These are phyloP conservation scores for Hesperia comma DNA, from an alignment of 2,888 invertebrate species.

Conservation along the genomic window DNA sequence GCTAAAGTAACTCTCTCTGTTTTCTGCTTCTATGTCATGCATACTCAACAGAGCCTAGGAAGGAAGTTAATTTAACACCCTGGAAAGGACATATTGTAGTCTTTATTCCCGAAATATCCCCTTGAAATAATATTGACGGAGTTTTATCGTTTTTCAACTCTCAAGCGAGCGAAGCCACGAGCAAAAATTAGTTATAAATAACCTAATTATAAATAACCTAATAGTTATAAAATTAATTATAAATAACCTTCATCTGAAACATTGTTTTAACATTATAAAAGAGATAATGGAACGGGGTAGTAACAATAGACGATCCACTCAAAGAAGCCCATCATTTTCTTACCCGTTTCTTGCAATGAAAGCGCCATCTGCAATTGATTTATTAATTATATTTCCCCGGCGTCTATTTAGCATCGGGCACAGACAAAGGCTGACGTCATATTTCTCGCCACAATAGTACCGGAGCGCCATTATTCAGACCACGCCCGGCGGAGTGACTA, in stretches of 20 bases:
- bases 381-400: conserved; percentile 35
- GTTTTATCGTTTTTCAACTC: no score
- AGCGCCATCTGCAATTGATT: conserved; percentile 37
- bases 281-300: background rate
- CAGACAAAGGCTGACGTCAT: conserved; percentile 33
- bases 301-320: conserved; percentile 29
- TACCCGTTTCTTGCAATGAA: conserved; percentile 25
- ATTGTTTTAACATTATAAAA: background rate
- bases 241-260: background rate
- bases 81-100: no score
- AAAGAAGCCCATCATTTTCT: conserved; percentile 26
- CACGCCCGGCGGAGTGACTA: conserved; percentile 30
- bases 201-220: background rate
- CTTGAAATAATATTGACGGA: no score
- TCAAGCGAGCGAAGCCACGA: no score
- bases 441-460: conserved; percentile 34
- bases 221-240: background rate
- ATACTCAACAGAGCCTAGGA: no score
- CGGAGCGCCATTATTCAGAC: conserved; percentile 29
- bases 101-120: no score
- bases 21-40: no score
- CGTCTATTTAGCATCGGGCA: conserved; percentile 31
- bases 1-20: no score
- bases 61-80: no score
- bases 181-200: background rate